Conservation (phyloP, 2,797 vertebrate genomes). For the Neostethus bicornis region DNA sequence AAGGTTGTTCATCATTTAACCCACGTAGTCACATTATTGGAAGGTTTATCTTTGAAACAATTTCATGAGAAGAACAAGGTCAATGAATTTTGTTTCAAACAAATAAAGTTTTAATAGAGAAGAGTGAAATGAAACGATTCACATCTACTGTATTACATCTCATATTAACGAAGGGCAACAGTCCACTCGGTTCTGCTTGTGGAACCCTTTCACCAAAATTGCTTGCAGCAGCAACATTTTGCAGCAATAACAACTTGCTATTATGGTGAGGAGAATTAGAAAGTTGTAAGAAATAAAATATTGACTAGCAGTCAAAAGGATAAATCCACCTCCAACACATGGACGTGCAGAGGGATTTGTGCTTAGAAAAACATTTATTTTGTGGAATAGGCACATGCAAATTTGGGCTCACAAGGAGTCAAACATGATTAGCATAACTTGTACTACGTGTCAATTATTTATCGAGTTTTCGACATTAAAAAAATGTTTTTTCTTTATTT, state of each 20-base stretch:
- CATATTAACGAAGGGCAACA: constrained; percentile 73
- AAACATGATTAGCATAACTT: constrained; percentile 6
- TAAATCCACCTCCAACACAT: constrained; percentile 40
- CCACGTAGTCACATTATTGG: too few relatives aligned
- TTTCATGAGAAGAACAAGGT: constrained; percentile 51
- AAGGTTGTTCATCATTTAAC: not conserved
- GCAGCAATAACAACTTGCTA: constrained; percentile 61
- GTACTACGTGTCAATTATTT: too few relatives aligned
- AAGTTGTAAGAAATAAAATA: constrained; percentile 63
- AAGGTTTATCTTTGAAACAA: constrained; percentile 55
- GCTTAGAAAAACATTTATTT: constrained; percentile 20
- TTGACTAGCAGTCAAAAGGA: constrained; percentile 51
- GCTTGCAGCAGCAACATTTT: constrained; percentile 67
- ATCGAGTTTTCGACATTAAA: too few relatives aligned
- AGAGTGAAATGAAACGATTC: constrained; percentile 67
- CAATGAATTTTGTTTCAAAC: constrained; percentile 63
- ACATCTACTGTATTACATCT: constrained; percentile 72
- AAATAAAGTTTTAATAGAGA: constrained; percentile 56
- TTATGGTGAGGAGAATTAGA: constrained; percentile 67
- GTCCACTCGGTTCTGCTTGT: constrained; percentile 63
- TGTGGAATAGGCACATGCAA: constrained; percentile 7
- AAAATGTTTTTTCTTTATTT: too few relatives aligned
- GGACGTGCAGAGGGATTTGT: constrained; percentile 28
- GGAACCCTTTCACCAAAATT: constrained; percentile 68
- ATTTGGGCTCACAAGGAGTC: constrained; percentile 29